Conservation (phyloP, 2,888 invertebrate genomes). For the Bhutanitis thaidina region DNA sequence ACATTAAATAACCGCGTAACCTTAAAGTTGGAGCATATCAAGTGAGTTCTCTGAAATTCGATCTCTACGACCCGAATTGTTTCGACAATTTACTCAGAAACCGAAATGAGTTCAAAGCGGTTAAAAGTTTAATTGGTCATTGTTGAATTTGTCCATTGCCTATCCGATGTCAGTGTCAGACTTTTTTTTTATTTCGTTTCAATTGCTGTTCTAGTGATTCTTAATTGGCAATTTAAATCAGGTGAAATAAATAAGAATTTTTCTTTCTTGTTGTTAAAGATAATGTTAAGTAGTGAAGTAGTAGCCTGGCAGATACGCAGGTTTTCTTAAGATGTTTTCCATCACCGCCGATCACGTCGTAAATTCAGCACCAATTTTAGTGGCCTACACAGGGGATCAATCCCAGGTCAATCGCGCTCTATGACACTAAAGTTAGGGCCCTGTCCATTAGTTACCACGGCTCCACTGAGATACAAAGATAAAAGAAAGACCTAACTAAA, state of each 20-base stretch:
- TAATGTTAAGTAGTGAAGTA: too few species aligned
- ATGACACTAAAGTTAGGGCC: too few species aligned
- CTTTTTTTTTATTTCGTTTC: not conserved
- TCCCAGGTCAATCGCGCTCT: too few species aligned
- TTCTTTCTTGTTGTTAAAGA: too few species aligned
- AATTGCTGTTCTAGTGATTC: not conserved
- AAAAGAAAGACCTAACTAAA: too few species aligned
- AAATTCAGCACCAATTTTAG: too few species aligned
- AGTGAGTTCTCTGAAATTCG: slow-evolving; percentile 8
- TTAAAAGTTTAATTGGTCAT: slow-evolving; percentile 3
- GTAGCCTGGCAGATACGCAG: not conserved
- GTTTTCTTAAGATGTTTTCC: too few species aligned
- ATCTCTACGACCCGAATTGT: slow-evolving; percentile 13
- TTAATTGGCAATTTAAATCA: not conserved
- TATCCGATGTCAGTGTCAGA: not conserved
- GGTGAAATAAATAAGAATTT: not conserved
- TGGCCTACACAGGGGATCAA: too few species aligned
- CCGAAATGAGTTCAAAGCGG: not conserved
- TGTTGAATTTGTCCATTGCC: not conserved
- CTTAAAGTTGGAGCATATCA: not conserved
- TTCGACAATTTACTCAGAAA: slow-evolving; percentile 4
- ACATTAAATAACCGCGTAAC: not conserved
- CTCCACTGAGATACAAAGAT: too few species aligned
- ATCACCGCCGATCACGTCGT: too few species aligned
- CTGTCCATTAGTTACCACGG: too few species aligned